These are phyloP conservation scores for Phrynocephalus versicolor DNA, from an alignment of 2,113 vertebrate species.

Conservation along the genomic window DNA sequence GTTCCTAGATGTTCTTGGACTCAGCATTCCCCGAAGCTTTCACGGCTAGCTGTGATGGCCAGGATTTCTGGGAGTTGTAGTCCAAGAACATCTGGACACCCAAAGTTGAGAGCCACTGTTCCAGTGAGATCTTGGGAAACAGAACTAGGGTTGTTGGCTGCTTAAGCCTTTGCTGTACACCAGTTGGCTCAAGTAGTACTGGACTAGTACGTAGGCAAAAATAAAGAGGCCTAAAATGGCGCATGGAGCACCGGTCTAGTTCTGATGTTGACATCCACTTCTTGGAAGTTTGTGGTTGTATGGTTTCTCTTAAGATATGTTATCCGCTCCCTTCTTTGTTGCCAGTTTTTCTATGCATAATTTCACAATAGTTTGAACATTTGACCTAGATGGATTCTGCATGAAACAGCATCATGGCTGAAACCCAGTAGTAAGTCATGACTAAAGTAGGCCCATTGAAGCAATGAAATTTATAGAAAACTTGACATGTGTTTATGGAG, in stretches of 20 bases:
- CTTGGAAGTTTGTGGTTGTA: not conserved
- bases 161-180: not conserved
- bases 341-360: no score
- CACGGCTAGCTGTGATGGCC: no score
- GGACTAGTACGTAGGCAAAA: not conserved
- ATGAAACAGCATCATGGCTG: not conserved
- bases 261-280: not conserved
- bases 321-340: not conserved
- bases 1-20: no score
- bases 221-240: not conserved
- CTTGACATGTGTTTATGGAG: not conserved
- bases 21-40: no score
- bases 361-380: no score
- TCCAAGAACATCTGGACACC: no score
- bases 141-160: not conserved
- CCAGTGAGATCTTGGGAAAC: not conserved
- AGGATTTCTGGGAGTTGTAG: no score
- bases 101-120: no score
- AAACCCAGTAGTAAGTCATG: no score
- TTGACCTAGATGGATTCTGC: not conserved
- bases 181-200: not conserved
- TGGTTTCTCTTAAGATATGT: no score
- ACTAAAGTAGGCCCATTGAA: no score
- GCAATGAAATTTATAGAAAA: no score
- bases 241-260: not conserved